phyloP scores from a whole-genome alignment of 2,888 invertebrate species.

The Brachypalpus laphriformis region DNA sequence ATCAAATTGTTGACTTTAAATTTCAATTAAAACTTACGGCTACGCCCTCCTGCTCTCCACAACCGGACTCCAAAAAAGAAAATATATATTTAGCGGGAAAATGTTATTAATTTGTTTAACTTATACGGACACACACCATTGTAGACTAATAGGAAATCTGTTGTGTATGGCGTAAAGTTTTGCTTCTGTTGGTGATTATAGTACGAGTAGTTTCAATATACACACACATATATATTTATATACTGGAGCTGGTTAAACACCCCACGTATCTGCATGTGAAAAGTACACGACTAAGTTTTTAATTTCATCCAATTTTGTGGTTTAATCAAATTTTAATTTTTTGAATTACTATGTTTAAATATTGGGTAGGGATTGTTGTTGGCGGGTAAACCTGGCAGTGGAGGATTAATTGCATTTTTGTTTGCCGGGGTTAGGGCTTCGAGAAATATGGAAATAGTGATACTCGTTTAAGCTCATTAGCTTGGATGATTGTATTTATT shows the following conservation, averaged over 20 bases:
- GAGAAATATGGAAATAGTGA: neutral
- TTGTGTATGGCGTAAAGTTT: neutral
- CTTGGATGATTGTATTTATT: neutral
- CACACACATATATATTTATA: neutral
- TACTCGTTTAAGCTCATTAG: neutral
- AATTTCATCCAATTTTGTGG: slow-evolving; percentile 55
- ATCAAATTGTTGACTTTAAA: slow-evolving; percentile 29
- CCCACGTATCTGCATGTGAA: slow-evolving; percentile 4
- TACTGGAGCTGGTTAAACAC: neutral
- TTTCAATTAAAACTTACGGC: slow-evolving; percentile 39
- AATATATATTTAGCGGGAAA: neutral
- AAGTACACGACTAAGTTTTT: slow-evolving; percentile 49
- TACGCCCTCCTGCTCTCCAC: neutral
- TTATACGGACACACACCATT: neutral
- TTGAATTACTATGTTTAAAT: neutral
- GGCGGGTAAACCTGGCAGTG: neutral
- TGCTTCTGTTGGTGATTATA: slow-evolving; percentile 28
- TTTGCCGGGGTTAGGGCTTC: neutral
- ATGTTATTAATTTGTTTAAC: slow-evolving; percentile 27
- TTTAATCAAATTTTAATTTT: slow-evolving; percentile 61
- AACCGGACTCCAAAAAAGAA: neutral
- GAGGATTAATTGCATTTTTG: neutral
- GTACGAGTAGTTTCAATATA: neutral
- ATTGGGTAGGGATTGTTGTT: neutral
- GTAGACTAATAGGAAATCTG: slow-evolving; percentile 2